Percentiles rank a stretch among this genome's conserved stretches.
Conservation (phyloP, 2,888 invertebrate genomes). For the Crematogaster levior region DNA sequence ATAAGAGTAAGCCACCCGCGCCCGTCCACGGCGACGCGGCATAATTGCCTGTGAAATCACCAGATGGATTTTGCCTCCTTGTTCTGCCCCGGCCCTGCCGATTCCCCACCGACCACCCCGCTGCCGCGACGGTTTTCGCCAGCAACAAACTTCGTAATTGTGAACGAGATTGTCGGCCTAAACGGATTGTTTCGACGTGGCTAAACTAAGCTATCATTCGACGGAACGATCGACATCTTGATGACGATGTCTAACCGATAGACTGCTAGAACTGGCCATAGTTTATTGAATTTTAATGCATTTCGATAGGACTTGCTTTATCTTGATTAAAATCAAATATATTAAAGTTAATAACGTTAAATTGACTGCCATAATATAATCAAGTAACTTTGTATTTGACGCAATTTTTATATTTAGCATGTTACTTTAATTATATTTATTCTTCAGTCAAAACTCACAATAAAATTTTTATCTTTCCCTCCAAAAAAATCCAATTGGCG, state of each 20-base stretch:
- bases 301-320: not conserved
- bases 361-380: not conserved
- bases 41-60: constrained; percentile 85
- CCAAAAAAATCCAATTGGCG: not conserved
- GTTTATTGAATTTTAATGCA: not conserved
- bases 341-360: not conserved
- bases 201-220: constrained; percentile 28
- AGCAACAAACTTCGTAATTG: constrained; percentile 52
- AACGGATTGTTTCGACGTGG: constrained; percentile 39
- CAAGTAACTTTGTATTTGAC: not conserved
- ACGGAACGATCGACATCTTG: not conserved
- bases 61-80: constrained; percentile 82
- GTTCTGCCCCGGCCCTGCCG: constrained; percentile 72
- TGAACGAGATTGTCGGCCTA: constrained; percentile 48
- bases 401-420: not conserved
- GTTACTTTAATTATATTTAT: not conserved
- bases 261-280: not conserved
- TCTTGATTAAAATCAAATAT: not conserved
- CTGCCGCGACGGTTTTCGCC: constrained; percentile 21
- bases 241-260: not conserved
- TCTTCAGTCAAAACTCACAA: not conserved
- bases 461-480: not conserved
- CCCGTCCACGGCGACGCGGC: constrained; percentile 66
- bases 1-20: constrained; percentile 86
- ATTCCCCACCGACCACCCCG: constrained; percentile 5